Base-by-base conservation (phyloP, 2,797 vertebrate genomes). In the Acipenser ruthenus region DNA sequence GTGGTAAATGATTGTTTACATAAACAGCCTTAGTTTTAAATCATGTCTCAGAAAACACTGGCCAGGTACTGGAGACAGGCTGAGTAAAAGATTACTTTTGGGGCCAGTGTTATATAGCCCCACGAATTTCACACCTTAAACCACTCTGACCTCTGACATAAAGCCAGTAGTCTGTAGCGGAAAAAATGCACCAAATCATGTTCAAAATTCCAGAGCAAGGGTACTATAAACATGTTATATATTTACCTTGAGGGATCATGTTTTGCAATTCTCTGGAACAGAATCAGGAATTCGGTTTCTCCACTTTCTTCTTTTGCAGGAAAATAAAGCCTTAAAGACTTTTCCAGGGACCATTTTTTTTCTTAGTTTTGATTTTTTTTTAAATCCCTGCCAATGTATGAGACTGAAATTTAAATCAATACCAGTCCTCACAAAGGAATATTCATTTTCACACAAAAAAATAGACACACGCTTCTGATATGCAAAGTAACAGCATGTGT, bases 251-350 rank as follows among this genome's bases (percentile, higher is more conserved):
- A 75, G 73, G 80, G 83, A 87, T 90, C 85, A 79, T 90, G 84
- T 91, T 90, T 84, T 88, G 83, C 74, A 82, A 75, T 69, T 69
- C 71, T 79, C 66, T 90, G 90, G 86, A 86, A 80, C 59, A 68
- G 68, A 79, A 80, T 86, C 85, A 89, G 82, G 77, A 84, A 77
- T 82, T 86, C 91, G 88, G 85, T 87, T 92, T 88, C 86, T 87
- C 87, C 78, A 81, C 73, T 86, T 90, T 89, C 87, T 86, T 84
- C 87, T 88, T 92, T 92, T 88, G 83, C 79, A 82, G 82, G 80
- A 84, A 89, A 87, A 84, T 82, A 78, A 72, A 86, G 74, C 71
- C 78, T 81, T 87, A 88, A 91, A 87, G 88, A 82, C 80, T 90
- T 91, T 91, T 87, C 83, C 89, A 92, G 90, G 77, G 81, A 70